Percentiles rank a stretch among this genome's conserved stretches.
Evolutionary conservation across 64 coral and sea anemone species (phyloP).

Genomic region (Montipora foliosa): DNA sequence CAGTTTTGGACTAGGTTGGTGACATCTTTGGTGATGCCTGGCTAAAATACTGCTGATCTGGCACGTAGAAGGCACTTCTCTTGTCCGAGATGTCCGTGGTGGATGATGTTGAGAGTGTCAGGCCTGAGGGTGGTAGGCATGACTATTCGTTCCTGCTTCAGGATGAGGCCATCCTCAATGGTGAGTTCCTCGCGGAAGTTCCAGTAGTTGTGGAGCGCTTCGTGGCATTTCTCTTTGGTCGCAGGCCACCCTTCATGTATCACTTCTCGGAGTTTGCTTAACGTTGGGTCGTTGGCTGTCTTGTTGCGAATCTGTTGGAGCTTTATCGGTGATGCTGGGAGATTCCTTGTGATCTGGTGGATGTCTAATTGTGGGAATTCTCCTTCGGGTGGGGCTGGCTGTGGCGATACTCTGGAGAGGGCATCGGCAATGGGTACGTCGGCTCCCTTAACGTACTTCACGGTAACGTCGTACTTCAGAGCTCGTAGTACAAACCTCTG

Average conservation of each 20-base stretch:
- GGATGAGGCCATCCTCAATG: constrained; percentile 70
- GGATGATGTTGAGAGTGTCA: constrained; percentile 59
- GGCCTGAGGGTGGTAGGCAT: constrained; percentile 47
- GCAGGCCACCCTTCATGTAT: constrained; percentile 73
- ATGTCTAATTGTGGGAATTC: constrained; percentile 57
- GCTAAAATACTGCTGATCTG: constrained; percentile 65
- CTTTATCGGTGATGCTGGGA: constrained; percentile 69
- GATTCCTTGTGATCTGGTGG: constrained; percentile 57
- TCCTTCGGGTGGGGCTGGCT: constrained; percentile 13
- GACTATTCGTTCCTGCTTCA: constrained; percentile 59
- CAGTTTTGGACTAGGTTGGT: constrained; percentile 25
- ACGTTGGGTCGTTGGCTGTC: constrained; percentile 43
- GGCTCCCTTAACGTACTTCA: constrained; percentile 64
- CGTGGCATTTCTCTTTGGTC: constrained; percentile 54
- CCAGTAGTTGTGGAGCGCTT: constrained; percentile 69
- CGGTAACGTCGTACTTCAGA: constrained; percentile 21
- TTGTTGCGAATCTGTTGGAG: constrained; percentile 64
- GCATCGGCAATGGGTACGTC: constrained; percentile 71
- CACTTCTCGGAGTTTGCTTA: constrained; percentile 23
- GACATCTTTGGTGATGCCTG: constrained; percentile 70
- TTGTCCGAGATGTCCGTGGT: constrained; percentile 72
- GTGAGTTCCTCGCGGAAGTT: constrained; percentile 71
- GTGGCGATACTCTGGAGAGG: constrained; percentile 65
- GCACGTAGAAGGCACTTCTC: constrained; percentile 75
- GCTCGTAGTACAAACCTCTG: constrained; percentile 20